Conservation (phyloP, 2,113 vertebrate species). For the Daboia siamensis region DNA sequence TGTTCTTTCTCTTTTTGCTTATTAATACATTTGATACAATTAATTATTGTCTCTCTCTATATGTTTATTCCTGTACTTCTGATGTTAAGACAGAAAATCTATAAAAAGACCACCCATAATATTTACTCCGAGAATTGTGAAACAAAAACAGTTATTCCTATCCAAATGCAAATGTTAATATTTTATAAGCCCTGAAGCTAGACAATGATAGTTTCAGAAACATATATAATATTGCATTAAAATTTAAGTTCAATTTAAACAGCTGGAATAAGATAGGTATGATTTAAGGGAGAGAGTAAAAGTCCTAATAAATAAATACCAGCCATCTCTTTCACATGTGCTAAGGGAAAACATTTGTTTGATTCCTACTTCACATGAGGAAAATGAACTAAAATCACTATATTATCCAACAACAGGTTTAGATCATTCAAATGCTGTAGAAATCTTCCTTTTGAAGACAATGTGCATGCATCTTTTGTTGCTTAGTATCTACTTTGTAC, state of each 20-base stretch:
- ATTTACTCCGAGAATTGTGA: not conserved
- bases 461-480: conserved; percentile 22
- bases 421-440: not conserved
- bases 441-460: conserved; percentile 26
- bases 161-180: conserved; percentile 11
- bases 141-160: not conserved
- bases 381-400: conserved; percentile 39
- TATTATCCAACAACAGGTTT: not conserved
- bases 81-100: not conserved
- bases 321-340: not conserved
- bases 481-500: conserved; percentile 13
- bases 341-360: conserved; percentile 21
- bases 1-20: not conserved
- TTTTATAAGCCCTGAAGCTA: conserved; percentile 1
- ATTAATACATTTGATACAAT: too few relatives aligned
- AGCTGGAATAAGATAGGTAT: not conserved
- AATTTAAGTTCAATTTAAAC: conserved; percentile 5
- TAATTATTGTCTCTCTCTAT: not conserved
- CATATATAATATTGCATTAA: conserved; percentile 13
- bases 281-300: not conserved
- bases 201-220: conserved; percentile 8
- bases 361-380: conserved; percentile 23
- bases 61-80: not conserved
- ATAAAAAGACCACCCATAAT: not conserved
- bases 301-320: conserved; percentile 1